Evolutionary conservation across 1,140 invertebrate species (phyloP).

Genomic region (Heterodera carotae): DNA sequence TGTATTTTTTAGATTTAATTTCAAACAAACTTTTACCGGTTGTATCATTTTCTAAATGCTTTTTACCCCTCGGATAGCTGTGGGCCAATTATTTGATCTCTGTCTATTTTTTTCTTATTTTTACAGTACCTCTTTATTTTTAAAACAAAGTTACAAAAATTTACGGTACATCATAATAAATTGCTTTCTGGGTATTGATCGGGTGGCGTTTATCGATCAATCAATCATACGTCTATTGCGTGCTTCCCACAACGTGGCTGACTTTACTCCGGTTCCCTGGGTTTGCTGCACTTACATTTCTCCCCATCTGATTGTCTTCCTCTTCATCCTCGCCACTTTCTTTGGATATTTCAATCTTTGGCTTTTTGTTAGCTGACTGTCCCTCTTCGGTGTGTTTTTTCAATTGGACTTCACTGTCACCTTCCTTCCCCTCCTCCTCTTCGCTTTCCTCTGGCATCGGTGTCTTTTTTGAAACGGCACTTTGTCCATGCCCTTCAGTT

Average conservation of each 20-base stretch:
- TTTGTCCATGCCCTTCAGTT: conserved; percentile 8
- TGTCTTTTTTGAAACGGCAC: neutral
- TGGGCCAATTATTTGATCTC: too few species aligned
- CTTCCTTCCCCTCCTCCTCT: neutral
- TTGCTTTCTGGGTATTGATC: too few species aligned
- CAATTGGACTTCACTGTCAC: neutral
- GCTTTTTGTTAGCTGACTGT: neutral
- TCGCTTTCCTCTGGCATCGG: neutral
- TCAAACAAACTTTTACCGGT: too few species aligned
- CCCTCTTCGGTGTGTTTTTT: neutral
- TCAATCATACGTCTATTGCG: neutral
- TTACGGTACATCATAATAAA: too few species aligned
- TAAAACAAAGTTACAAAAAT: too few species aligned
- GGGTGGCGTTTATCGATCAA: neutral
- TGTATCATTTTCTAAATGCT: too few species aligned
- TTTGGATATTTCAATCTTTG: neutral
- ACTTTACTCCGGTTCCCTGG: neutral
- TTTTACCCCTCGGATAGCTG: too few species aligned
- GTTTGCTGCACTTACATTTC: neutral
- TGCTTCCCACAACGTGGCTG: conserved; percentile 5
- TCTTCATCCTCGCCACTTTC: neutral
- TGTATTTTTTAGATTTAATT: too few species aligned
- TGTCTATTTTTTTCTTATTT: too few species aligned
- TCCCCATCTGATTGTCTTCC: neutral
- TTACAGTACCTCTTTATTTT: too few species aligned